Evolutionary conservation across 1,140 invertebrate species (phyloP).

Genomic region (Carcinoscorpius rotundicauda): DNA sequence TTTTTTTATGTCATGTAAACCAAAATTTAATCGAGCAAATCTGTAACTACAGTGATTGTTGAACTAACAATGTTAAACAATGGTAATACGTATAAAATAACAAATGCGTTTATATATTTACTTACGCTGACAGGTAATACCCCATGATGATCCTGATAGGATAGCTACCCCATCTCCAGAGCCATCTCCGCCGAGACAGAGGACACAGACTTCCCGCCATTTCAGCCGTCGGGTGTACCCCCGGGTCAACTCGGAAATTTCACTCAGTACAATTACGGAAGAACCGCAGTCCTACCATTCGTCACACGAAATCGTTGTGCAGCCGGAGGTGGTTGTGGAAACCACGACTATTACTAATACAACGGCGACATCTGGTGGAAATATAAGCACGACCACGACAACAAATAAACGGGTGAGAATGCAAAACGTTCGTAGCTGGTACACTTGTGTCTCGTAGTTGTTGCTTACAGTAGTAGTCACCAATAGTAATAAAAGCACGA

Average conservation of each 20-base stretch:
- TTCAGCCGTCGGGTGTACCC: slow-evolving; percentile 28
- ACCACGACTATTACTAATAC: slow-evolving; percentile 53
- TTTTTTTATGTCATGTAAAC: no score
- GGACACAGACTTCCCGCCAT: slow-evolving; percentile 15
- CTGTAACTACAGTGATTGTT: not conserved
- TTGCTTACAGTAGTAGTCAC: not conserved
- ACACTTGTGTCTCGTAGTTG: not conserved
- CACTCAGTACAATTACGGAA: slow-evolving; percentile 84
- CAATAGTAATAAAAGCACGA: not conserved
- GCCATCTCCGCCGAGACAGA: slow-evolving; percentile 37
- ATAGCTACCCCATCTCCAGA: slow-evolving; percentile 73
- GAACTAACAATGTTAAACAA: no score
- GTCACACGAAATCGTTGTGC: slow-evolving; percentile 79
- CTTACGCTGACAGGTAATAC: slow-evolving; percentile 45
- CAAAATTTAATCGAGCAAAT: not conserved
- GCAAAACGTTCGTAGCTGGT: not conserved
- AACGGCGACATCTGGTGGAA: not conserved
- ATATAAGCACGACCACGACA: not conserved
- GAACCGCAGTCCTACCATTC: slow-evolving; percentile 70
- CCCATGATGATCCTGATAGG: slow-evolving; percentile 63
- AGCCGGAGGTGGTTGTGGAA: slow-evolving; percentile 88
- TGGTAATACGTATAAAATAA: no score
- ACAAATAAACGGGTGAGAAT: not conserved
- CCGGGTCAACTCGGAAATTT: slow-evolving; percentile 48
- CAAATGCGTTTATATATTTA: no score